Conservation (phyloP, 2,888 invertebrate species). For the Aethes cnicana region DNA sequence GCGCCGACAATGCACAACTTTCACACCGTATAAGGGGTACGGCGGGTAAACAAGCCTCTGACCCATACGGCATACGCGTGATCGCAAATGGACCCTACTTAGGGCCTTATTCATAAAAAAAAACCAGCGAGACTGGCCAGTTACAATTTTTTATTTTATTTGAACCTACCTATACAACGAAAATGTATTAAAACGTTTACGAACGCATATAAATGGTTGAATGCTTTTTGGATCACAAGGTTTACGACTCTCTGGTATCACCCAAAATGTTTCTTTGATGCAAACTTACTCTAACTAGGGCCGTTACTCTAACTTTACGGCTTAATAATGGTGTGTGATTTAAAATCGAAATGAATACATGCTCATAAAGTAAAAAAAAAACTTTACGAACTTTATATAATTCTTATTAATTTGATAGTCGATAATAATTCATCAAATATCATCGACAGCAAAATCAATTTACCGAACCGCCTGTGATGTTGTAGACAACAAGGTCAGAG, state of each 20-base stretch:
- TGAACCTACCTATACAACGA: too few relatives aligned
- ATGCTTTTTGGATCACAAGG: constrained; percentile 42
- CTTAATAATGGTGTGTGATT: not conserved
- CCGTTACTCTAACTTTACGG: not conserved
- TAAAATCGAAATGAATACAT: too few relatives aligned
- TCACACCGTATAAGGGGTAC: constrained; percentile 75
- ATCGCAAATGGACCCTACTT: constrained; percentile 70
- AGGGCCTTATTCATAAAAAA: too few relatives aligned
- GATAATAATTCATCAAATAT: constrained; percentile 15
- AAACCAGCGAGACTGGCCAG: too few relatives aligned
- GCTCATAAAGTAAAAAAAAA: too few relatives aligned
- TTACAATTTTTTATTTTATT: too few relatives aligned
- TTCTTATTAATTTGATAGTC: not conserved
- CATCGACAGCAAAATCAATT: constrained; percentile 36
- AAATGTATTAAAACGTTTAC: too few relatives aligned
- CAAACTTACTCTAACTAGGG: not conserved
- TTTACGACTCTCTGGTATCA: constrained; percentile 27
- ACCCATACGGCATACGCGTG: constrained; percentile 59
- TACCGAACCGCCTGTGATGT: constrained; percentile 39
- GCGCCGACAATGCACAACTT: constrained; percentile 76
- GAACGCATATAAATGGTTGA: constrained; percentile 54
- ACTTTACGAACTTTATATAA: too few relatives aligned
- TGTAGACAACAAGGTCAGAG: constrained; percentile 50
- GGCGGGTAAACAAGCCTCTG: constrained; percentile 73
- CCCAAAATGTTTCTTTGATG: constrained; percentile 2